Conservation (phyloP, 2,797 vertebrate species). For the Xyrichtys novacula region DNA sequence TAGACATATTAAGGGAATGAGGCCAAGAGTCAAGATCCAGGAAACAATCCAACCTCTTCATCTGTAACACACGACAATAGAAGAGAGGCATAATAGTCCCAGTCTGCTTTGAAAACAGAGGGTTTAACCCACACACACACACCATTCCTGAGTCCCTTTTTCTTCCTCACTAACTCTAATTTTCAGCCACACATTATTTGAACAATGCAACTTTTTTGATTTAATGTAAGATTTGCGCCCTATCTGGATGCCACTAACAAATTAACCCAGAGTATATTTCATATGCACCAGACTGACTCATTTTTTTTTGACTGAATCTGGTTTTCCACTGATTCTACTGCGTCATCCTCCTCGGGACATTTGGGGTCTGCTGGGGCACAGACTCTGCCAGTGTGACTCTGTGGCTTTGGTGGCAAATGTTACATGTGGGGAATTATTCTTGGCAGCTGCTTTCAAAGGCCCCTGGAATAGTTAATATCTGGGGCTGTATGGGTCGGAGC, state of each 20-base stretch:
- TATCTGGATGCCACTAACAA: slow-evolving; percentile 19
- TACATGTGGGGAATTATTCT: slow-evolving; percentile 89
- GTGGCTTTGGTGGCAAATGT: slow-evolving; percentile 84
- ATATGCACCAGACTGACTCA: slow-evolving; percentile 16
- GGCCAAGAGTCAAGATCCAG: not conserved
- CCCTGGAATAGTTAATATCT: slow-evolving; percentile 81
- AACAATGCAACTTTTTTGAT: slow-evolving; percentile 2
- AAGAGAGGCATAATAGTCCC: not conserved
- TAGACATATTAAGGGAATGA: not conserved
- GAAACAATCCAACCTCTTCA: not conserved
- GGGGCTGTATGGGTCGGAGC: slow-evolving; percentile 74
- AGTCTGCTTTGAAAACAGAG: not conserved
- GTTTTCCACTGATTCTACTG: slow-evolving; percentile 53
- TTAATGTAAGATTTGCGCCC: not conserved
- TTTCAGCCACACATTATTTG: slow-evolving; percentile 2
- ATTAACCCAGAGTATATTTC: slow-evolving; percentile 17
- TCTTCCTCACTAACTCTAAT: not conserved
- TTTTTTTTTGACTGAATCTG: slow-evolving; percentile 31
- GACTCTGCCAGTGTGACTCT: slow-evolving; percentile 64
- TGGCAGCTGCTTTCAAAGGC: slow-evolving; percentile 82
- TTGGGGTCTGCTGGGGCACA: slow-evolving; percentile 53
- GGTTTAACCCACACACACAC: too few relatives aligned
- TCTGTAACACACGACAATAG: not conserved
- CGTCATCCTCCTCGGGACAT: slow-evolving; percentile 42
- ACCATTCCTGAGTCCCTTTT: slow-evolving; percentile 9